A percentile compares a stretch with the other conserved stretches of the same genome.
These are phyloP conservation scores for Pangasius mekongensis DNA, from an alignment of 2,797 vertebrate genomes.

Conservation along the genomic window DNA sequence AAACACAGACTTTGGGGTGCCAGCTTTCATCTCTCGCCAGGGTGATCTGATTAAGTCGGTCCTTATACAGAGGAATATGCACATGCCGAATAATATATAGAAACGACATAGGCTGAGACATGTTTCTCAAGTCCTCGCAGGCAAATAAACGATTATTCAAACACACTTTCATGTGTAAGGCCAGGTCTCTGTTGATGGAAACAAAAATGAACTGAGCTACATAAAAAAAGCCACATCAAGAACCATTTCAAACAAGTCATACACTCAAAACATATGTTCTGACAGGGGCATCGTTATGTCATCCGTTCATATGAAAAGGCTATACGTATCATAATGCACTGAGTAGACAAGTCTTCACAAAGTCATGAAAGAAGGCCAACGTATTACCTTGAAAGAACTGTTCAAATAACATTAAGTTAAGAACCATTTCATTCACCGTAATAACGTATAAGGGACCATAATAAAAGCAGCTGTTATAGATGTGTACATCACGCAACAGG, in stretches of 20 bases:
- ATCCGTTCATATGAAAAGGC: not conserved
- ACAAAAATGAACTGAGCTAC: not conserved
- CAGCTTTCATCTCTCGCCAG: slow-evolving; percentile 70
- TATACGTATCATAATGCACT: not conserved
- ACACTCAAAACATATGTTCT: not conserved
- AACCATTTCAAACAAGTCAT: slow-evolving; percentile 19
- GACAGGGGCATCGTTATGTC: not conserved
- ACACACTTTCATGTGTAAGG: slow-evolving; percentile 17
- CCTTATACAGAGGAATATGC: slow-evolving; percentile 7
- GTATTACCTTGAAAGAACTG: not conserved
- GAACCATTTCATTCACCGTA: not conserved
- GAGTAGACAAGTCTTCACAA: not conserved
- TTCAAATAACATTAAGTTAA: not conserved
- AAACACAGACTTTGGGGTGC: slow-evolving; percentile 20
- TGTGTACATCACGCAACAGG: not conserved
- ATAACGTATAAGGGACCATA: no score
- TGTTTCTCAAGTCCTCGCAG: not conserved
- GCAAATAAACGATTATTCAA: not conserved
- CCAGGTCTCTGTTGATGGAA: not conserved
- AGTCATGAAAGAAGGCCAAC: not conserved
- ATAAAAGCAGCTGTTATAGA: not conserved
- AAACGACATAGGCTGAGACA: not conserved
- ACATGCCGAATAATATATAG: slow-evolving; percentile 21
- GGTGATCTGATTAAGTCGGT: slow-evolving; percentile 66
- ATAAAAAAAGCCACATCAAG: slow-evolving; percentile 12